Conservation (phyloP, 2,113 vertebrate species). For the Corydoras maculifer region DNA sequence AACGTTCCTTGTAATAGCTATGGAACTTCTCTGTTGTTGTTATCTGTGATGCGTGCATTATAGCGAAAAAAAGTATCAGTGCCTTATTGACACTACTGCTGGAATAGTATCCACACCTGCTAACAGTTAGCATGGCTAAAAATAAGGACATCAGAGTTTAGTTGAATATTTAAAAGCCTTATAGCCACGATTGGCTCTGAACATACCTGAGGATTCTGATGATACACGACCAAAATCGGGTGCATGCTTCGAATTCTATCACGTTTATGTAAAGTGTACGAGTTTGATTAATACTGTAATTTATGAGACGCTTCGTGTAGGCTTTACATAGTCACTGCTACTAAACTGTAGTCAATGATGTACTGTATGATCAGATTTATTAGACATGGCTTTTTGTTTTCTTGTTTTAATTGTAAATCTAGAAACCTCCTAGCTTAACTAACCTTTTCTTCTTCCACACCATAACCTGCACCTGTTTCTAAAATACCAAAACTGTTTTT, state of each 20-base stretch:
- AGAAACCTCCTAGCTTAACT: neutral
- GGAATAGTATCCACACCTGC: neutral
- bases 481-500: neutral
- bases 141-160: too few relatives aligned
- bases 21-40: too few relatives aligned
- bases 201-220: slow-evolving; percentile 35
- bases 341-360: neutral
- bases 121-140: neutral
- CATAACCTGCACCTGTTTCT: neutral
- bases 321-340: neutral
- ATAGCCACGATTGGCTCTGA: slow-evolving; percentile 5
- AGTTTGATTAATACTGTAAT: too few relatives aligned
- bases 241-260: neutral
- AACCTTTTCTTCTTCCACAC: neutral
- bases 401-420: neutral
- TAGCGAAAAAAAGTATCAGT: slow-evolving; percentile 8
- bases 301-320: neutral
- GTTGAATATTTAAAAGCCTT: too few relatives aligned
- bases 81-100: slow-evolving; percentile 27
- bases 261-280: slow-evolving; percentile 5
- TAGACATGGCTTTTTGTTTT: neutral
- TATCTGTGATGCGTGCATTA: too few relatives aligned
- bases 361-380: neutral
- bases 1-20: too few relatives aligned
- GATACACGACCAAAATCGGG: neutral